phyloP scores from a whole-genome alignment of 1,140 invertebrate genomes.

The Dendrolimus kikuchii region DNA sequence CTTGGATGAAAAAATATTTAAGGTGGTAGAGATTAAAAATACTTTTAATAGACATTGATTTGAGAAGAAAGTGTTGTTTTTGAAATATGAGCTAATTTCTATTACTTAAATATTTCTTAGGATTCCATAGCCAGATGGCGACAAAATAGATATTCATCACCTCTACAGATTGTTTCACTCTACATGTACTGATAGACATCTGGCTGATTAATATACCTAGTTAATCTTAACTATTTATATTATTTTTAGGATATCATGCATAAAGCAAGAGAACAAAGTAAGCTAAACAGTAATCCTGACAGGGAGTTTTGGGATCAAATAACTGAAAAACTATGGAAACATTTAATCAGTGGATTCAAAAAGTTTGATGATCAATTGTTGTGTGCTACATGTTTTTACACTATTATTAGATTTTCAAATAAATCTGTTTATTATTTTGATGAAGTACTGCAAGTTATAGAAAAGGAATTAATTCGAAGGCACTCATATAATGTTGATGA shows the following conservation, averaged over 20 bases:
- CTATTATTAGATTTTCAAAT: conserved; percentile 26
- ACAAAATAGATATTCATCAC: conserved; percentile 3
- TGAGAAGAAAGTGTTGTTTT: too few relatives aligned
- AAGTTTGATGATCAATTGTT: conserved; percentile 55
- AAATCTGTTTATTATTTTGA: conserved; percentile 28
- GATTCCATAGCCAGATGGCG: not conserved
- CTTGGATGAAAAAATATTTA: too few relatives aligned
- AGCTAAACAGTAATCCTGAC: conserved; percentile 5
- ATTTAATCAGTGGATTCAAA: conserved; percentile 30
- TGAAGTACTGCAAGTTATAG: conserved; percentile 26
- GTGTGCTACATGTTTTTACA: conserved; percentile 49
- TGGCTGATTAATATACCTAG: not conserved
- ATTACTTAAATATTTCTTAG: too few relatives aligned
- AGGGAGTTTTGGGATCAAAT: conserved; percentile 26
- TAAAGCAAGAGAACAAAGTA: conserved; percentile 20
- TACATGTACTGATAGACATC: too few relatives aligned
- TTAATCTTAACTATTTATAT: conserved; percentile 1
- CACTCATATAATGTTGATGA: conserved; percentile 2
- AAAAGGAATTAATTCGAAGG: conserved; percentile 23
- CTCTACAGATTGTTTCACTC: too few relatives aligned
- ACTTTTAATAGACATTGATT: too few relatives aligned
- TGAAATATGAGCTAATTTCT: too few relatives aligned
- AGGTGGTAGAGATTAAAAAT: too few relatives aligned
- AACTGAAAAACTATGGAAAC: conserved; percentile 36
- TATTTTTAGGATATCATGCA: conserved; percentile 41